These are phyloP conservation scores for Puffinus mauretanicus DNA, from an alignment of 2,113 vertebrate genomes.

Conservation along the genomic window DNA sequence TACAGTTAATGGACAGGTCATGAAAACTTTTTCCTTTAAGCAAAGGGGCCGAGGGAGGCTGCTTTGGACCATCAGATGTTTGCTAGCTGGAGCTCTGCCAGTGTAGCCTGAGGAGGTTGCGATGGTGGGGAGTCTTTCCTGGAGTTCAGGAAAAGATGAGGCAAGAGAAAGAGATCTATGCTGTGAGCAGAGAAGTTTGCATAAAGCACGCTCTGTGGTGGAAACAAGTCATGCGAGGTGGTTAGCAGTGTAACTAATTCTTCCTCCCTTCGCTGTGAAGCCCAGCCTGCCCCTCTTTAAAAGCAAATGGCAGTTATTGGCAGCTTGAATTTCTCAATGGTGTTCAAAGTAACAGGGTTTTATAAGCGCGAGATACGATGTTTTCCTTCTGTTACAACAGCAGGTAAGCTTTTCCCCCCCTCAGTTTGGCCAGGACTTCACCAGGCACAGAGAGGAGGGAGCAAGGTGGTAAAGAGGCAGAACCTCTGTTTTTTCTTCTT, in stretches of 20 bases:
- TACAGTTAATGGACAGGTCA: neutral
- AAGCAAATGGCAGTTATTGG: neutral
- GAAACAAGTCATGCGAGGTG: neutral
- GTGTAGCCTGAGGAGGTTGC: accelerated
- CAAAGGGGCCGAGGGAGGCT: neutral
- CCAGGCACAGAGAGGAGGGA: neutral
- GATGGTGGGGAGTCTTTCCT: neutral
- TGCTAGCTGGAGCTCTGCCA: neutral
- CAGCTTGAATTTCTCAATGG: neutral
- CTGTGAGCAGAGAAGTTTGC: neutral
- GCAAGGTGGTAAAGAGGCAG: neutral
- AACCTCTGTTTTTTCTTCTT: neutral
- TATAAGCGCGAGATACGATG: neutral
- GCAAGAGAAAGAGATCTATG: neutral
- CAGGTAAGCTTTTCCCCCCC: neutral
- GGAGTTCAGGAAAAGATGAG: neutral
- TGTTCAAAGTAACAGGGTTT: neutral
- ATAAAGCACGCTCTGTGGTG: neutral
- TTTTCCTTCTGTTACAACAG: neutral
- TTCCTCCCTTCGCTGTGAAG: neutral
- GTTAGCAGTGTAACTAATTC: neutral
- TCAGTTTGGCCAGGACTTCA: neutral
- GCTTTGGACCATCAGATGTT: neutral
- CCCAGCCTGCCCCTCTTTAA: neutral
- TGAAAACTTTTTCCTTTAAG: neutral